Evolutionary conservation across 2,113 vertebrate species (phyloP), one percentile per base, ranked within the genome.

Genomic region (Brachypodius melanocephalos): DNA sequence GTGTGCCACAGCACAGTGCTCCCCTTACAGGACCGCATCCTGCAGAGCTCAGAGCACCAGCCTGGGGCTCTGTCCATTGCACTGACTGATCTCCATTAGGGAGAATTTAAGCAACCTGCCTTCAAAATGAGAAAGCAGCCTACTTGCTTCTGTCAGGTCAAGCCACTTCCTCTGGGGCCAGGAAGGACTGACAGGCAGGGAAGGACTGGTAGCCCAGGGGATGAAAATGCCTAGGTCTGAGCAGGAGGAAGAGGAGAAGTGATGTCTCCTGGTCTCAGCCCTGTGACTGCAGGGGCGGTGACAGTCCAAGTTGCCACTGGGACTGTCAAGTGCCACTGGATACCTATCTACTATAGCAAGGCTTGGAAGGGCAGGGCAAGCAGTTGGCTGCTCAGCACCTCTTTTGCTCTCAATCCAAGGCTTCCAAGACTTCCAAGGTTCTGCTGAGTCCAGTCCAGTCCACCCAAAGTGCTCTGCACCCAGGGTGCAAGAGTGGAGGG

Each of bases 361-460:
- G 18, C 20, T 9, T 65, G 49, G 46, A 69, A 25, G 32, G 21
- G 36, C 0, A n/a, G 34, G 25, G 38, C 0, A 2, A 89, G 57
- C 28, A 67, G n/a, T 52, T 73, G 71, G 8, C 10, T 45, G 55
- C 87, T 89, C 72, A 73, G 61, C 42, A 46, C 14, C 19, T 77
- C 38, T 88, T 73, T 42, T 80, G 42, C 25, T 86, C 65, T 71
- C 55, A 66, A 7, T 49, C 34, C 38, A 77, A 66, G 17, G 51
- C 40, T 89, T 38, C 48, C 48, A 62, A 58, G 32, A 76, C 24
- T 90, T 51, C 45, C 48, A 40, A 75, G 11, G 26, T 59, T 75
- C 45, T 0, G 0, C 21, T 25, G 38, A 61, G 22, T n/a, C 45
- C 3, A 2, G 22, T n/a, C 45, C 3, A 2, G 24, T 49, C 24